phyloP scores from a whole-genome alignment of 1,140 invertebrate species.

The Callitettix versicolor region DNA sequence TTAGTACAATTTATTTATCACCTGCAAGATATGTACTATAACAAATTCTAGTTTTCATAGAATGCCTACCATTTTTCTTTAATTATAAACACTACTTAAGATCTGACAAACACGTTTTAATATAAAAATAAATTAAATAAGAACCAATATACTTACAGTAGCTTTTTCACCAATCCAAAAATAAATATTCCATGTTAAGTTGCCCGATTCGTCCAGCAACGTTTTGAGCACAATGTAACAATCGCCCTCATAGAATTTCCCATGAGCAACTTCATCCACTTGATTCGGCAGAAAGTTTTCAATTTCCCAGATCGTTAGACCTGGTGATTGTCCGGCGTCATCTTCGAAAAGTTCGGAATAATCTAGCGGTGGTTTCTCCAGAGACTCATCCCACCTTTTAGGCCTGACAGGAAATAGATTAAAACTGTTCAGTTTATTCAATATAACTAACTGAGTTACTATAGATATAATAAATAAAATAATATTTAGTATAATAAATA shows the following conservation, averaged over 20 bases:
- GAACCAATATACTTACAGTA: constrained; percentile 49
- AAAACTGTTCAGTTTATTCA: too few relatives aligned
- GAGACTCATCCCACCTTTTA: constrained; percentile 83
- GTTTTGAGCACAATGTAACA: constrained; percentile 98
- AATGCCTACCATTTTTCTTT: too few relatives aligned
- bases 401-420: constrained; percentile 42
- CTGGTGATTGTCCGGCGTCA: constrained; percentile 84
- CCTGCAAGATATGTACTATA: too few relatives aligned
- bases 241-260: constrained; percentile 98
- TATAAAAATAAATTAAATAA: neutral
- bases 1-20: too few relatives aligned
- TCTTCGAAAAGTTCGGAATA: constrained; percentile 99
- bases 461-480: too few relatives aligned
- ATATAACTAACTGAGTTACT: too few relatives aligned
- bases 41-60: too few relatives aligned
- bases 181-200: constrained; percentile 88
- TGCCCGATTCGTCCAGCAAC: constrained; percentile 70
- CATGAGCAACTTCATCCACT: constrained; percentile 55
- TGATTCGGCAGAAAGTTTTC: constrained; percentile 97
- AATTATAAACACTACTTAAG: too few relatives aligned
- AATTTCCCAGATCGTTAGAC: constrained; percentile 91
- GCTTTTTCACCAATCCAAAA: constrained; percentile 98
- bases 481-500: too few relatives aligned
- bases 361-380: constrained; percentile 93
- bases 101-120: too few relatives aligned